Evolutionary conservation across 1,140 invertebrate species (phyloP).

Genomic region (Caenorhabditis brenneri): DNA sequence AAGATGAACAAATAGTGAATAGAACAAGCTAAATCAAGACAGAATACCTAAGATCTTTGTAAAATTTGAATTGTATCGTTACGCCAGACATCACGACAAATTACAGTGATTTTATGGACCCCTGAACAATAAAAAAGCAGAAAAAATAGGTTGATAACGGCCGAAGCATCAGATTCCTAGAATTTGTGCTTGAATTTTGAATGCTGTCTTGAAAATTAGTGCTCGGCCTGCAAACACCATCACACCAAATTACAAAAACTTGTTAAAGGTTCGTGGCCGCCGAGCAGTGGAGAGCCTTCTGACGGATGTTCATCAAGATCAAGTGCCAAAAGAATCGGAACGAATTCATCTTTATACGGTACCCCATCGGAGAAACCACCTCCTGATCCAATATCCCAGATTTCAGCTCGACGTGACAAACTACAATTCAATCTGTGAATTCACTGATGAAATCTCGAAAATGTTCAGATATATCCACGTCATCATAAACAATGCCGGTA

Average conservation of each 20-base stretch:
- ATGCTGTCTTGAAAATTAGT: no score
- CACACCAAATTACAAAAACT: no score
- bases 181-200: no score
- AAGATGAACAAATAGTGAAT: no score
- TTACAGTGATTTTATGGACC: no score
- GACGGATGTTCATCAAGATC: background rate
- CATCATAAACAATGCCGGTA: constrained; percentile 20
- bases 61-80: background rate
- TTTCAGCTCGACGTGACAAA: constrained; percentile 29
- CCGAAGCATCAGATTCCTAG: no score
- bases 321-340: background rate
- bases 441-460: background rate
- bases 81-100: no score
- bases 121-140: no score
- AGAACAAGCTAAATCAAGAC: no score
- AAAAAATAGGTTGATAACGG: no score
- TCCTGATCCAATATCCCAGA: no score
- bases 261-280: constrained; percentile 16
- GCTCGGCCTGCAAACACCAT: no score
- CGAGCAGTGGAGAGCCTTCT: constrained; percentile 6
- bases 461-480: background rate
- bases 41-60: background rate
- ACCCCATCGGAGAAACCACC: background rate
- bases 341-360: constrained; percentile 10
- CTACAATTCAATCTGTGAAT: constrained; percentile 23